These are phyloP conservation scores for Tetragonula clypearis DNA, from an alignment of 1,140 invertebrate species.

Conservation along the genomic window DNA sequence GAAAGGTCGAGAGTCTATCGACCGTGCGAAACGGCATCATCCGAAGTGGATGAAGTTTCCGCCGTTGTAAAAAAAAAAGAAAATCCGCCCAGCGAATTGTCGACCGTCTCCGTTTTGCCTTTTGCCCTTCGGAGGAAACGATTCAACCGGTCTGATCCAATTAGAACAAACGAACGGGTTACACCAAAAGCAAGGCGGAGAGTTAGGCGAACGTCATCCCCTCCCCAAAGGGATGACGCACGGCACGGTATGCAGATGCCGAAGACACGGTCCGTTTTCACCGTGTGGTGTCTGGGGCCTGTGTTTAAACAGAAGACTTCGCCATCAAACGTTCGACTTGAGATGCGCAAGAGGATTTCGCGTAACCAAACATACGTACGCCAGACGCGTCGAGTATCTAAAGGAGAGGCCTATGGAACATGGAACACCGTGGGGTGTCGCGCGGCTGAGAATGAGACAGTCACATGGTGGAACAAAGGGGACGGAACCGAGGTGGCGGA, in stretches of 20 bases:
- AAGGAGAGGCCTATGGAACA: constrained; percentile 9
- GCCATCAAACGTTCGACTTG: constrained; percentile 70
- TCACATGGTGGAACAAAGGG: constrained; percentile 8
- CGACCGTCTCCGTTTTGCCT: too few relatives aligned
- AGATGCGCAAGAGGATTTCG: constrained; percentile 67
- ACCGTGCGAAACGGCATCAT: background rate
- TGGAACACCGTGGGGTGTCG: background rate
- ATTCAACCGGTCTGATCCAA: background rate
- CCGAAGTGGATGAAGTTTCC: background rate
- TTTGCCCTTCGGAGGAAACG: background rate
- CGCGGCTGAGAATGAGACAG: constrained; percentile 20
- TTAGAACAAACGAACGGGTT: background rate
- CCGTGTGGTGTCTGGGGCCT: constrained; percentile 53
- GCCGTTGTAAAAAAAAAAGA: background rate
- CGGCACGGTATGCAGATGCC: constrained; percentile 58
- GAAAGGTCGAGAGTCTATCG: too few relatives aligned
- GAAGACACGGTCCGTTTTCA: constrained; percentile 39
- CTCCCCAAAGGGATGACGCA: background rate
- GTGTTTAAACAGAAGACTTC: constrained; percentile 67
- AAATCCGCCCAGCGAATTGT: background rate
- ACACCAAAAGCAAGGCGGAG: background rate
- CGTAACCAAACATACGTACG: constrained; percentile 70
- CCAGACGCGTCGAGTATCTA: constrained; percentile 54
- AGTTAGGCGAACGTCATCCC: constrained; percentile 14
- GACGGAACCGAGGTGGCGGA: background rate